Evolutionary conservation across 2,113 vertebrate species (phyloP).

Genomic region (Machaerirhynchus nigripectus): DNA sequence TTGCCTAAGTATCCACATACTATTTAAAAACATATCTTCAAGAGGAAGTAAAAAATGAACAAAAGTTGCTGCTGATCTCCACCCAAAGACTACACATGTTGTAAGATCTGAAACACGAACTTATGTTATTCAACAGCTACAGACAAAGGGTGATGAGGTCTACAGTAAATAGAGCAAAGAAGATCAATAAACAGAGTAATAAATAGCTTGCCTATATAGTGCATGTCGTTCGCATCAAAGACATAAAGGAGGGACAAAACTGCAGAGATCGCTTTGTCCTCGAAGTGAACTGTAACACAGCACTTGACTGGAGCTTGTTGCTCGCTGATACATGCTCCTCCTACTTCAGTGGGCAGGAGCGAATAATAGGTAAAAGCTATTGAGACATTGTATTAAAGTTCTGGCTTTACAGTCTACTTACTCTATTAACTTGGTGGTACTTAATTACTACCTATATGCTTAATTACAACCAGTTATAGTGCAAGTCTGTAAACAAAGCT

Average conservation of each 20-base stretch:
- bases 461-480: constrained; percentile 23
- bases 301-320: not conserved
- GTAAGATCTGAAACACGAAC: not conserved
- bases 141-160: not conserved
- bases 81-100: not conserved
- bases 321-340: not conserved
- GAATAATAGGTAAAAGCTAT: not conserved
- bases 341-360: not conserved
- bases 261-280: not conserved
- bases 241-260: not conserved
- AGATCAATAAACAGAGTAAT: not conserved
- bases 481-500: not conserved
- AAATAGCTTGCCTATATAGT: not conserved
- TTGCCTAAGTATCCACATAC: not conserved
- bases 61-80: not conserved
- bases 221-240: not conserved
- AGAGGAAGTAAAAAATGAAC: not conserved
- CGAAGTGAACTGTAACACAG: not conserved
- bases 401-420: not conserved
- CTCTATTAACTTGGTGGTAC: constrained; percentile 3
- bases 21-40: not conserved
- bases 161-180: not conserved
- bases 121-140: not conserved
- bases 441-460: not conserved
- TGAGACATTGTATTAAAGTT: not conserved